A percentile compares a stretch with the other conserved stretches of the same genome.
phyloP scores from a whole-genome alignment of 2,113 vertebrate species.

The Bos javanicus region DNA sequence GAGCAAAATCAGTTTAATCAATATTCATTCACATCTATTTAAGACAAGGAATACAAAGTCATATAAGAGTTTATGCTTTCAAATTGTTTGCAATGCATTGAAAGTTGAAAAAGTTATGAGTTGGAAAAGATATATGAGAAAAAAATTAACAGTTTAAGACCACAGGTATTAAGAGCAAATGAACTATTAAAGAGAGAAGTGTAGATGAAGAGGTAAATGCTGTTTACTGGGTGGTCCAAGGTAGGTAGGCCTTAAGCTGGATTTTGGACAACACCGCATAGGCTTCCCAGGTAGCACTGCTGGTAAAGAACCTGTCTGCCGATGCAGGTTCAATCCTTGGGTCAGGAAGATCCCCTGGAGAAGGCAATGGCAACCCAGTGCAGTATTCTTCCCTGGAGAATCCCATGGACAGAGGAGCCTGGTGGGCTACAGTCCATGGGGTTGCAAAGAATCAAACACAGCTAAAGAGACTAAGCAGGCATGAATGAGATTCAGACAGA shows the following conservation, averaged over 20 bases:
- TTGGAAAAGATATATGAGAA: not conserved
- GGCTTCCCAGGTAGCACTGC: not conserved
- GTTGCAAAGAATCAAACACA: fast-evolving
- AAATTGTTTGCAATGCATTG: not conserved
- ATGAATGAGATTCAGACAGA: not conserved
- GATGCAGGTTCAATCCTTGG: not conserved
- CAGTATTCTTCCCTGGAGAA: not conserved
- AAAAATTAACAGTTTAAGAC: not conserved
- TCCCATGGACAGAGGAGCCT: not conserved
- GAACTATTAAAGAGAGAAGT: not conserved
- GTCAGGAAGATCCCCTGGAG: not conserved
- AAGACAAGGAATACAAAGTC: not conserved
- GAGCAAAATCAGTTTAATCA: not conserved
- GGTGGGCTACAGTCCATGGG: not conserved
- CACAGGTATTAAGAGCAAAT: not conserved
- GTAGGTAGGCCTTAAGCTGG: not conserved
- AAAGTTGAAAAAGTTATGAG: not conserved
- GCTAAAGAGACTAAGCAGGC: not conserved
- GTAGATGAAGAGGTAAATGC: not conserved
- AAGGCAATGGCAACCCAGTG: not conserved
- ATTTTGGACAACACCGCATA: not conserved
- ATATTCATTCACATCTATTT: not conserved
- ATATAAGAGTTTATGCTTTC: not conserved
- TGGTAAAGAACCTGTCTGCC: not conserved
- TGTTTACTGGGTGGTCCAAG: not conserved